phyloP scores from a whole-genome alignment of 1,140 invertebrate species.

The Phenacoccus solenopsis region DNA sequence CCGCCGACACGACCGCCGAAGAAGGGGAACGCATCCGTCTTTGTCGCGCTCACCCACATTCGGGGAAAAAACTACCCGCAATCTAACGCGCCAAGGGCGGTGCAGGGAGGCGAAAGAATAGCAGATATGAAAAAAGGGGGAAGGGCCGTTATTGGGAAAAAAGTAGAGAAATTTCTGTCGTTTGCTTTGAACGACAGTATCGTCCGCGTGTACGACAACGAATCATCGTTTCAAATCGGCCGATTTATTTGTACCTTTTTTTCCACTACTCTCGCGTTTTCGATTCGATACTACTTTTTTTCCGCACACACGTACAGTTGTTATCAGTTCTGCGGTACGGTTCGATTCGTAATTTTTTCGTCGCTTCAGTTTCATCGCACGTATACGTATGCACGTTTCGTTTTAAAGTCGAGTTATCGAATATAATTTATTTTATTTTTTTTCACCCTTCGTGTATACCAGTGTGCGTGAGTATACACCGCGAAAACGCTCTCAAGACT shows the following conservation, averaged over 20 bases:
- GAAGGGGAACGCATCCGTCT: slow-evolving; percentile 12
- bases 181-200: slow-evolving; percentile 4
- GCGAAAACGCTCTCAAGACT: no score
- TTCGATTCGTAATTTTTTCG: no score
- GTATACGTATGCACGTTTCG: no score
- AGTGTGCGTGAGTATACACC: no score
- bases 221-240: neutral
- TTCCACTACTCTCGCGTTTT: neutral
- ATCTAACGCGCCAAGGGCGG: slow-evolving; percentile 16
- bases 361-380: no score
- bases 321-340: no score
- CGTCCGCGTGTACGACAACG: neutral
- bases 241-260: neutral
- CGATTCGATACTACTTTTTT: no score
- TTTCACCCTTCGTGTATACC: no score
- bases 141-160: neutral
- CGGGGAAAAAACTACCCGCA: slow-evolving; percentile 18
- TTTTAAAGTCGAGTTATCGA: no score
- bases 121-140: slow-evolving; percentile 16
- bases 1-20: slow-evolving; percentile 12
- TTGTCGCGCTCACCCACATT: slow-evolving; percentile 7
- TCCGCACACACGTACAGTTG: no score
- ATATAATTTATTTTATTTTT: no score
- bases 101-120: neutral
- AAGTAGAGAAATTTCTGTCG: neutral